Conservation (phyloP, 92 coral and sea anemone species). For the Galaxea fascicularis region DNA sequence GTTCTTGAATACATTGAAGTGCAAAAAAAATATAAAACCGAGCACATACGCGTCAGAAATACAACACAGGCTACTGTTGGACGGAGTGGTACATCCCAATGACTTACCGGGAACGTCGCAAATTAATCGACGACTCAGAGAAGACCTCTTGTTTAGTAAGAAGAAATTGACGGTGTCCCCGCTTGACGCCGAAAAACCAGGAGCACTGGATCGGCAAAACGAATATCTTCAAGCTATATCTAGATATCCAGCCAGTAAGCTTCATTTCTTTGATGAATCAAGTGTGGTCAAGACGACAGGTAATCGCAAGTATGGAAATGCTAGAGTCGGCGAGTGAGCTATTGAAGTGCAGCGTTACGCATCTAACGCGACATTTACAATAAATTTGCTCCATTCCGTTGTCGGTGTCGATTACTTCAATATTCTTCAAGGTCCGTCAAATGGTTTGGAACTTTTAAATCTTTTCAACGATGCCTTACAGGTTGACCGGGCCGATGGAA, state of each 20-base stretch:
- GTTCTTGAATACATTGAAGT: conserved; percentile 51
- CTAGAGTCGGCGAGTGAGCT: conserved; percentile 56
- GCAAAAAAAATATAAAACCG: conserved; percentile 39
- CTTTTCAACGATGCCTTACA: conserved; percentile 59
- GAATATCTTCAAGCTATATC: conserved; percentile 67
- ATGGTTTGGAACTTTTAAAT: conserved; percentile 62
- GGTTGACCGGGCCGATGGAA: conserved; percentile 55
- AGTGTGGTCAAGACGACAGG: conserved; percentile 48
- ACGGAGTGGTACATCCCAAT: conserved; percentile 51
- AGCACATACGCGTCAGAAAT: conserved; percentile 61
- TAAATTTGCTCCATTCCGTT: conserved; percentile 67
- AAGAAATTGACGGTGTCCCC: conserved; percentile 36
- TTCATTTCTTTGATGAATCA: conserved; percentile 71
- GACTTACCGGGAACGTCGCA: conserved; percentile 47
- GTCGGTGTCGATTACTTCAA: conserved; percentile 63
- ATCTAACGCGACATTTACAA: conserved; percentile 61
- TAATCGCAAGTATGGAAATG: conserved; percentile 64
- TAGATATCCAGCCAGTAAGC: conserved; percentile 49
- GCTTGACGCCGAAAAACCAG: conserved; percentile 53
- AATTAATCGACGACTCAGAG: conserved; percentile 37
- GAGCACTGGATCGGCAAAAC: conserved; percentile 46
- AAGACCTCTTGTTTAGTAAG: conserved; percentile 52
- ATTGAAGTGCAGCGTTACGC: conserved; percentile 52
- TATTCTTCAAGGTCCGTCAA: conserved; percentile 61
- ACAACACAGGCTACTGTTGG: conserved; percentile 58